Conservation (phyloP, 2,113 vertebrate genomes). For the Bujurquina vittata region DNA sequence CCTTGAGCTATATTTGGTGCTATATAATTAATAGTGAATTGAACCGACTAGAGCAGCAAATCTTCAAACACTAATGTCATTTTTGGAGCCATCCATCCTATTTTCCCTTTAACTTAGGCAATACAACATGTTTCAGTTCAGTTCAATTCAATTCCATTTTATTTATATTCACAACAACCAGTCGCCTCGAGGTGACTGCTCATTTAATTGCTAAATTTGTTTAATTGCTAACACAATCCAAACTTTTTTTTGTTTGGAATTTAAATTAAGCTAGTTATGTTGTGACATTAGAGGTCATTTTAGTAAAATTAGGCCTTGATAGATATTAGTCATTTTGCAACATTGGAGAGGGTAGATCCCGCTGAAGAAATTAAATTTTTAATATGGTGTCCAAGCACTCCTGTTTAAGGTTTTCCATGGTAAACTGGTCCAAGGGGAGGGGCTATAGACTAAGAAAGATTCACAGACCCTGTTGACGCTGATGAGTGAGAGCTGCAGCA, state of each 20-base stretch:
- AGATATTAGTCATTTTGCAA: background rate
- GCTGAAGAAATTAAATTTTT: background rate
- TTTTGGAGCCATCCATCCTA: too few species aligned
- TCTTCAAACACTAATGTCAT: too few species aligned
- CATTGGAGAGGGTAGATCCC: background rate
- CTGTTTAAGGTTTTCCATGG: background rate
- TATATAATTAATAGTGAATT: too few species aligned
- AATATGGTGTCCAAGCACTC: background rate
- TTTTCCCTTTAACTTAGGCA: background rate
- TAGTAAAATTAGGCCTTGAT: background rate
- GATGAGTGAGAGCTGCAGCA: background rate
- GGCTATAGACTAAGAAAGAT: background rate
- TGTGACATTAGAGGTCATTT: background rate
- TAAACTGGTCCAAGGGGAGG: background rate
- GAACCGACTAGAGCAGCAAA: too few species aligned
- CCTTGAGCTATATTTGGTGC: too few species aligned
- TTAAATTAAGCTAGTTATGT: background rate
- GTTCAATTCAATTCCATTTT: too few species aligned
- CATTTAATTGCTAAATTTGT: background rate
- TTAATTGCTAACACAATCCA: background rate
- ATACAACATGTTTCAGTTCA: too few species aligned
- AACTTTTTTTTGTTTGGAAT: background rate
- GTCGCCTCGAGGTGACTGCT: too few species aligned
- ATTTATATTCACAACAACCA: too few species aligned
- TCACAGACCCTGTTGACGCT: background rate